These are phyloP conservation scores for Bombylius discolor DNA, from an alignment of 2,888 invertebrate genomes.

Conservation along the genomic window DNA sequence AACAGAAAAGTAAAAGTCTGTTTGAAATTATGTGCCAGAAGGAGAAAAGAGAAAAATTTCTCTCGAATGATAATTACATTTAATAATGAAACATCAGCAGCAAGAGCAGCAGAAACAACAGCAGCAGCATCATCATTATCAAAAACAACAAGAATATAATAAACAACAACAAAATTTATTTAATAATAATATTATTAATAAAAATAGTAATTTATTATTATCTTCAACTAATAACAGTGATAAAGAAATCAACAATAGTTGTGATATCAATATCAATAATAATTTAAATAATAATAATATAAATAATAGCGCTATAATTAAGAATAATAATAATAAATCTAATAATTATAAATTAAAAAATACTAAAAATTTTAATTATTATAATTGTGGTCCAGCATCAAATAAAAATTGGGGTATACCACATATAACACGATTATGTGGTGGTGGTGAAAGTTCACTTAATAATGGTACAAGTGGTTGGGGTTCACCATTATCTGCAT, in stretches of 20 bases:
- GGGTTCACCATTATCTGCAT: slow-evolving; percentile 39
- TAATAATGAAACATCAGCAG: slow-evolving; percentile 8
- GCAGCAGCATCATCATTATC: neutral
- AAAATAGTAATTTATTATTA: neutral
- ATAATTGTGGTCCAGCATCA: slow-evolving; percentile 1
- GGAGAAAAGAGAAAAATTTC: neutral
- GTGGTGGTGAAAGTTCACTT: slow-evolving; percentile 71
- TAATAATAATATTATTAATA: slow-evolving; percentile 5
- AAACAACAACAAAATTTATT: neutral
- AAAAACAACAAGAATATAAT: no score
- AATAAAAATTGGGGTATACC: slow-evolving; percentile 7
- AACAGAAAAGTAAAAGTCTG: neutral
- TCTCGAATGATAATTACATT: slow-evolving; percentile 5
- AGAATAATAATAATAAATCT: neutral
- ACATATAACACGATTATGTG: slow-evolving; percentile 42
- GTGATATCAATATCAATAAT: slow-evolving; percentile 8
- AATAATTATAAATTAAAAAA: neutral
- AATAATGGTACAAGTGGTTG: slow-evolving; percentile 54
- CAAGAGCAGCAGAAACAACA: slow-evolving; percentile 4
- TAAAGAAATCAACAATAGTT: slow-evolving; percentile 5
- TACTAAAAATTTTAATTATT: neutral
- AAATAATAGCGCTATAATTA: neutral
- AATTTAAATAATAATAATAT: neutral
- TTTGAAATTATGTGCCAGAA: neutral
- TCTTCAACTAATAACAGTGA: neutral